Evolutionary conservation across 1,140 invertebrate species (phyloP).

Genomic region (Chironomus striatipennis): DNA sequence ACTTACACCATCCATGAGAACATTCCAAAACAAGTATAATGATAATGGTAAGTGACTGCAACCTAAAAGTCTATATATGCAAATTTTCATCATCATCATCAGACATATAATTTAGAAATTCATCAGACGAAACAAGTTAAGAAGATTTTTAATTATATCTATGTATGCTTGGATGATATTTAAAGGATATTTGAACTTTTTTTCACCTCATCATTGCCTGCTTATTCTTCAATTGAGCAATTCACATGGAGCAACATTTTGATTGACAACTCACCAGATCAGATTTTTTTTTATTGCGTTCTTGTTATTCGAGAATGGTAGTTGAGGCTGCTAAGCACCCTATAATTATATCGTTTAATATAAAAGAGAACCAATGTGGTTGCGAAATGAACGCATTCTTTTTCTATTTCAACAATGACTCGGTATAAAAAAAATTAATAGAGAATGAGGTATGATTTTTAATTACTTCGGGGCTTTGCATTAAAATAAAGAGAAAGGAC

Average conservation of each 20-base stretch:
- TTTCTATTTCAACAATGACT: too few species aligned
- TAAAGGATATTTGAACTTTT: not conserved
- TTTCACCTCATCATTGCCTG: not conserved
- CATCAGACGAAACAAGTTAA: not conserved
- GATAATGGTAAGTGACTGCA: slow-evolving; percentile 2
- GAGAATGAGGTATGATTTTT: too few species aligned
- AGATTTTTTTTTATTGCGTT: too few species aligned
- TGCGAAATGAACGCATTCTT: too few species aligned
- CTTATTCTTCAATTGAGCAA: not conserved
- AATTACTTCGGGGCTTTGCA: too few species aligned
- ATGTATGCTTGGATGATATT: not conserved
- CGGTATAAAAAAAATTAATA: too few species aligned
- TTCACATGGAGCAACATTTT: slow-evolving; percentile 1
- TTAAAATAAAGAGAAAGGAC: too few species aligned
- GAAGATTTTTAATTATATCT: not conserved
- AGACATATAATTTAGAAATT: not conserved
- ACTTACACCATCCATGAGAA: not conserved
- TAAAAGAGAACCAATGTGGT: too few species aligned
- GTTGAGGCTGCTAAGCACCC: not conserved
- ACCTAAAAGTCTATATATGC: not conserved
- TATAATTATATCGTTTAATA: slow-evolving; percentile 4
- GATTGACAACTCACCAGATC: not conserved
- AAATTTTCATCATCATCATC: not conserved
- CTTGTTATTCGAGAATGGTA: not conserved
- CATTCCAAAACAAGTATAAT: not conserved